Evolutionary conservation across 1,140 invertebrate genomes (phyloP).

Genomic region (Propsilocerus akamusi): DNA sequence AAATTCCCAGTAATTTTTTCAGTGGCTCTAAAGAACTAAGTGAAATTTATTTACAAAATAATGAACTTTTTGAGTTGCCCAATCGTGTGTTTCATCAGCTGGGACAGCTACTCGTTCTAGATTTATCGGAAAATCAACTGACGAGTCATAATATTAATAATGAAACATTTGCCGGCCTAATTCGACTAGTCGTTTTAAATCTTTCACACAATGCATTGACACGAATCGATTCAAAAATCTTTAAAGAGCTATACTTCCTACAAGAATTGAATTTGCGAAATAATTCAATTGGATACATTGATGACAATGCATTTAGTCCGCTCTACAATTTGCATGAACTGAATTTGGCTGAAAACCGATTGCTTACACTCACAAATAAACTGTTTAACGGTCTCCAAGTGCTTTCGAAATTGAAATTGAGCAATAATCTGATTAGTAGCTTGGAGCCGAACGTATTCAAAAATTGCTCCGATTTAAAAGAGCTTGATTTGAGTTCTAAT

Average conservation of each 20-base stretch:
- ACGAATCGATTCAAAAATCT: constrained; percentile 61
- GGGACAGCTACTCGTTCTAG: constrained; percentile 64
- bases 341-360: constrained; percentile 65
- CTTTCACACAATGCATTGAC: constrained; percentile 68
- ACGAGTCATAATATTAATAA: constrained; percentile 64
- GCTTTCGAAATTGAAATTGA: constrained; percentile 62
- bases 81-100: constrained; percentile 65
- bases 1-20: constrained; percentile 59
- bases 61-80: constrained; percentile 58
- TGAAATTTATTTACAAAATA: constrained; percentile 69
- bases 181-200: constrained; percentile 65
- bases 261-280: constrained; percentile 75
- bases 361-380: constrained; percentile 59
- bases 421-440: constrained; percentile 63
- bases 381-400: constrained; percentile 73
- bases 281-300: constrained; percentile 70
- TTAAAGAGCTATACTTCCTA: constrained; percentile 71
- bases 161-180: constrained; percentile 65
- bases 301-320: constrained; percentile 69
- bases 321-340: constrained; percentile 73
- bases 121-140: constrained; percentile 72
- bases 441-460: constrained; percentile 70
- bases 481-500: constrained; percentile 76
- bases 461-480: constrained; percentile 79
- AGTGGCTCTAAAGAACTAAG: constrained; percentile 51